Evolutionary conservation across 2,797 vertebrate species (phyloP).

Genomic region (Gallirallus australis): DNA sequence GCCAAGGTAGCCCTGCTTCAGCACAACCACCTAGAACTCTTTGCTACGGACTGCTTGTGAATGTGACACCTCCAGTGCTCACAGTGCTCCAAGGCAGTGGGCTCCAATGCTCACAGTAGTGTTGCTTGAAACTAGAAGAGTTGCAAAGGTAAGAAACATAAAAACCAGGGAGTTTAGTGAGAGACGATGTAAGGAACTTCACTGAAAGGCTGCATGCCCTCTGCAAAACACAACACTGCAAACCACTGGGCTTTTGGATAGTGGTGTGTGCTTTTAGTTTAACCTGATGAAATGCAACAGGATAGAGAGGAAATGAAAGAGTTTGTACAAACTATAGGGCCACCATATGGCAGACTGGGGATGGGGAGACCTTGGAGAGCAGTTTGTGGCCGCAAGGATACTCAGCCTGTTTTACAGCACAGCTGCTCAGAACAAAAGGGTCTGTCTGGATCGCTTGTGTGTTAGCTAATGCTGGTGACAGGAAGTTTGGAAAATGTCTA

Average conservation of each 20-base stretch:
- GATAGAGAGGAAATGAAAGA: slow-evolving; percentile 51
- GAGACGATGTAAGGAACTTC: background rate
- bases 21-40: background rate
- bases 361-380: slow-evolving; percentile 51
- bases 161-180: background rate
- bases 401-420: slow-evolving; percentile 58
- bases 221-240: background rate
- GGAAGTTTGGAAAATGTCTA: slow-evolving; percentile 61
- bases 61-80: background rate
- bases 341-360: slow-evolving; percentile 56
- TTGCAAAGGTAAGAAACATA: background rate
- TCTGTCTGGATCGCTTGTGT: background rate
- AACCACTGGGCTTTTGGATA: background rate
- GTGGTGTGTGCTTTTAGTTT: background rate
- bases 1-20: background rate
- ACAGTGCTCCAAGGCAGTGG: background rate
- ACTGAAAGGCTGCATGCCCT: background rate
- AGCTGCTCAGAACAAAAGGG: slow-evolving; percentile 66
- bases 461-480: slow-evolving; percentile 58
- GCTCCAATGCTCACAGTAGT: background rate
- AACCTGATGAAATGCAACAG: slow-evolving; percentile 58
- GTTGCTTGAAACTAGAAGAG: background rate
- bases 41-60: background rate
- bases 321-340: slow-evolving; percentile 40
- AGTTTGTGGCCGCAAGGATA: slow-evolving; percentile 27